phyloP scores from a whole-genome alignment of 2,888 invertebrate genomes.

The Acanthosoma haemorrhoidale region DNA sequence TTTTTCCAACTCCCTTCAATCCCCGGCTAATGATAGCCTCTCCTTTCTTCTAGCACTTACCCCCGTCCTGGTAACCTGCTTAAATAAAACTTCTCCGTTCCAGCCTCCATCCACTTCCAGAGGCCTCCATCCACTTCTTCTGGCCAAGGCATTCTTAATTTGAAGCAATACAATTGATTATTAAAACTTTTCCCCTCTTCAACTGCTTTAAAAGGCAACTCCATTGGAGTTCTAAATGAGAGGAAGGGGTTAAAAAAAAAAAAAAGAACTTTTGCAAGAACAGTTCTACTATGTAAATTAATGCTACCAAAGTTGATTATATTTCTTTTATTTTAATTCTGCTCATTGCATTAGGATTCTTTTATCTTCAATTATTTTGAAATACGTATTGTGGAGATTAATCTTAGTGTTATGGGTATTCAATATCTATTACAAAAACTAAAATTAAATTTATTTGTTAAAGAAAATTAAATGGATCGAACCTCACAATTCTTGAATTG shows the following conservation, averaged over 20 bases:
- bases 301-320: neutral
- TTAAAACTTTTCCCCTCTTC: conserved; percentile 16
- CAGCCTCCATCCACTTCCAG: neutral
- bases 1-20: no score
- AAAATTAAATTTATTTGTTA: no score
- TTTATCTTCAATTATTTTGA: no score
- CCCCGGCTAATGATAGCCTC: no score
- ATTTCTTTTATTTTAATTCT: conserved; percentile 11
- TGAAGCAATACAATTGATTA: conserved; percentile 17
- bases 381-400: no score
- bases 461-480: no score
- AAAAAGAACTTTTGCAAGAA: neutral
- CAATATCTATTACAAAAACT: no score
- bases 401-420: no score
- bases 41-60: no score
- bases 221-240: conserved; percentile 8
- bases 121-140: neutral
- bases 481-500: no score
- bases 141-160: conserved; percentile 10
- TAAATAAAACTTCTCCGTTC: neutral
- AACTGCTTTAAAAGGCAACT: conserved; percentile 8
- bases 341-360: neutral
- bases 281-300: conserved; percentile 5
- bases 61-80: neutral
- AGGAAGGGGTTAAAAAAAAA: neutral